A percentile compares a stretch with the other conserved stretches of the same genome.
phyloP scores from a whole-genome alignment of 2,888 invertebrate genomes.

The Listrodromus nycthemerus region DNA sequence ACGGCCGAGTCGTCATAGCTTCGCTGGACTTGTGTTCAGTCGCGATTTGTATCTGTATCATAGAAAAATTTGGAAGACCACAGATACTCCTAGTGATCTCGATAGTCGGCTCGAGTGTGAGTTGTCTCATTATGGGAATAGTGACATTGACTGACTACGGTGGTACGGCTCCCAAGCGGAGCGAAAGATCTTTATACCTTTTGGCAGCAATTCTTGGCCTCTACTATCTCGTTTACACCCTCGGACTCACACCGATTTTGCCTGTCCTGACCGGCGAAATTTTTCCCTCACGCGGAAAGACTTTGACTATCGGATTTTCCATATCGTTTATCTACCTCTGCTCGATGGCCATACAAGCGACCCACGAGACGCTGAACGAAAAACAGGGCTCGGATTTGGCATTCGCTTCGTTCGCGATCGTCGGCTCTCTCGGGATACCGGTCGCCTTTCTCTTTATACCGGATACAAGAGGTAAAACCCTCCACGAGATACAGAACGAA shows the following conservation, averaged over 20 bases:
- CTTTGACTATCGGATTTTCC: conserved; percentile 64
- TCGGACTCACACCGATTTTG: conserved; percentile 70
- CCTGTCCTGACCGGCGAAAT: conserved; percentile 71
- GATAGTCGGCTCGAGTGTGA: conserved; percentile 65
- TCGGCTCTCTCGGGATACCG: conserved; percentile 68
- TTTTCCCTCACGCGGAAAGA: conserved; percentile 70
- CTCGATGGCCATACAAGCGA: conserved; percentile 60
- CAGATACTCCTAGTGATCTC: conserved; percentile 66
- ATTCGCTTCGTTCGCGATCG: conserved; percentile 66
- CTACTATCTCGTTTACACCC: conserved; percentile 70
- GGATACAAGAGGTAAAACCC: conserved; percentile 64
- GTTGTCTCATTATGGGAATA: conserved; percentile 68
- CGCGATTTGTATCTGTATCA: conserved; percentile 63
- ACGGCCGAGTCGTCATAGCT: conserved; percentile 63
- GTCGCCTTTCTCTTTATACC: conserved; percentile 66
- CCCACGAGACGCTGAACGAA: conserved; percentile 56
- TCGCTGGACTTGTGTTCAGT: conserved; percentile 65
- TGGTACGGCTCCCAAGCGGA: conserved; percentile 7
- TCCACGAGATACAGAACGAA: conserved; percentile 69
- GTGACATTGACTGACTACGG: conserved; percentile 46
- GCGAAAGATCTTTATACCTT: background rate
- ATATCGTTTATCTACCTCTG: conserved; percentile 66
- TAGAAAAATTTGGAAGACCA: conserved; percentile 68
- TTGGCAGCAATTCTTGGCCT: conserved; percentile 58
- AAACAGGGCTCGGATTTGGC: conserved; percentile 64